Evolutionary conservation across 2,888 invertebrate genomes (phyloP).

Genomic region (Geophilus truncorum): DNA sequence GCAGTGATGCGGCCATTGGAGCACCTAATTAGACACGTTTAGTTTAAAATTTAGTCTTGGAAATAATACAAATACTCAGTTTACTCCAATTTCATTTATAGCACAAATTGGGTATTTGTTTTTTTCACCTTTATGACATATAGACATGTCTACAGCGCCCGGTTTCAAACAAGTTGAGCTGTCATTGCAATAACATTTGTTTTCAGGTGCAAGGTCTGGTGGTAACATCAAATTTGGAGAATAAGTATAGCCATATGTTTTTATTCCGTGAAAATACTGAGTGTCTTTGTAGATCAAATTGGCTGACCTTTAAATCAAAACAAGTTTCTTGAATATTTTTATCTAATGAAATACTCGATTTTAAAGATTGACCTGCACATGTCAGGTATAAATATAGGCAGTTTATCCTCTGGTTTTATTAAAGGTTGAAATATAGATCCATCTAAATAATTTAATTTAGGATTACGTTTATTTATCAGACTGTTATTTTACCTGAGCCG

Average conservation of each 20-base stretch:
- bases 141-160: background rate
- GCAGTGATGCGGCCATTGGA: background rate
- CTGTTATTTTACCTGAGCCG: slow-evolving; percentile 55
- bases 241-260: background rate
- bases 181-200: background rate
- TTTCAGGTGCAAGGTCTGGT: background rate
- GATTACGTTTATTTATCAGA: background rate
- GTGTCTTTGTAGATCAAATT: background rate
- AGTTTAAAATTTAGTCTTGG: too few relatives aligned
- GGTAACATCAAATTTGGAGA: background rate
- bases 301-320: background rate
- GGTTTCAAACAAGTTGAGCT: background rate
- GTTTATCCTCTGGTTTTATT: background rate
- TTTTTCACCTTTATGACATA: background rate
- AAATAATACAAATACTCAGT: too few relatives aligned
- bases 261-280: background rate
- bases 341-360: too few relatives aligned
- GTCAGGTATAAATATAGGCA: too few relatives aligned
- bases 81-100: background rate
- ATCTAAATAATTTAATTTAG: background rate
- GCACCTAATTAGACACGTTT: background rate
- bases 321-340: too few relatives aligned
- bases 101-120: too few relatives aligned
- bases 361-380: too few relatives aligned
- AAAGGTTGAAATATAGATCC: background rate